Percentiles rank a stretch among this genome's conserved stretches.
phyloP scores from a whole-genome alignment of 2,797 vertebrate genomes.

The Miichthys miiuy region DNA sequence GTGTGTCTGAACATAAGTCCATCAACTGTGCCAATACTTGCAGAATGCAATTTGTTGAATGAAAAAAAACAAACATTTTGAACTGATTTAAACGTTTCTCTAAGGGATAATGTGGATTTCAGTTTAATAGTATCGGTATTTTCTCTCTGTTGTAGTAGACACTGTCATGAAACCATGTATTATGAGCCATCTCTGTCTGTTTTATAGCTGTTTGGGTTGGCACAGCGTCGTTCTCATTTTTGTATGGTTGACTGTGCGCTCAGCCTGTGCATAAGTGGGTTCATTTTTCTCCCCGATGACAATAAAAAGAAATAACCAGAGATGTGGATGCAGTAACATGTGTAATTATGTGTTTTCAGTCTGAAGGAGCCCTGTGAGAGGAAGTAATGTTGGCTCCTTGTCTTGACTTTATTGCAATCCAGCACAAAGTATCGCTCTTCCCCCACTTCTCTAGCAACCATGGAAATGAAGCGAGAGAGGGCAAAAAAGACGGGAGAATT shows the following conservation, averaged over 20 bases:
- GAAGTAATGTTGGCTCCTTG: constrained; percentile 41
- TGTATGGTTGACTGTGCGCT: constrained; percentile 11
- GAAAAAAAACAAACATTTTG: neutral
- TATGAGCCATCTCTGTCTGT: constrained; percentile 30
- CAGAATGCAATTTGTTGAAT: neutral
- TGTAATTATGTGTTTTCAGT: constrained; percentile 29
- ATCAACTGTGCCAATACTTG: neutral
- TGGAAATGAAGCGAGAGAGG: neutral
- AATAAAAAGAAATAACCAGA: constrained; percentile 22
- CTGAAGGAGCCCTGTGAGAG: constrained; percentile 12
- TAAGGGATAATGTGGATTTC: neutral
- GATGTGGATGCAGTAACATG: neutral
- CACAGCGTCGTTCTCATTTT: constrained; percentile 9
- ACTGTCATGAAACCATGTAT: constrained; percentile 3
- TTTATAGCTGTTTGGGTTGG: constrained; percentile 42
- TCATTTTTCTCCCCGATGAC: constrained; percentile 1
- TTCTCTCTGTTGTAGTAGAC: neutral
- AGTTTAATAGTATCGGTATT: neutral
- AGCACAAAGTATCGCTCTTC: constrained; percentile 42
- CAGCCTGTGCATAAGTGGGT: constrained; percentile 1
- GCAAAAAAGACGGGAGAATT: neutral
- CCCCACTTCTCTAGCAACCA: constrained; percentile 8
- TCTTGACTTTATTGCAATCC: constrained; percentile 52
- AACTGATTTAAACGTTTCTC: neutral
- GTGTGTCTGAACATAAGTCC: neutral